These are phyloP conservation scores for Leucosticte australis DNA, from an alignment of 2,113 vertebrate genomes.

Conservation along the genomic window DNA sequence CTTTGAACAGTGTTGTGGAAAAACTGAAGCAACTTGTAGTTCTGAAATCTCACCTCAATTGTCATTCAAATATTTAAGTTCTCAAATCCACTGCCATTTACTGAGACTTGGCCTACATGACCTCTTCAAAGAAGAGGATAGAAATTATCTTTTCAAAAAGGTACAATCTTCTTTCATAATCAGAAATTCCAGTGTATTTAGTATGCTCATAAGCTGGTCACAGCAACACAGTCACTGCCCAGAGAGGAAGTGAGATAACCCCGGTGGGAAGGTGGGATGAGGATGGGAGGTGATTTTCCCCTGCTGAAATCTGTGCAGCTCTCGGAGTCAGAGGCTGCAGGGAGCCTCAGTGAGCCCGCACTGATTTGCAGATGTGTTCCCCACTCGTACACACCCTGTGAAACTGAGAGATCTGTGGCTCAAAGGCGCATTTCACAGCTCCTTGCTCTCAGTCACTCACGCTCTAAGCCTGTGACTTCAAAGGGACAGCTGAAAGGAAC, in stretches of 20 bases:
- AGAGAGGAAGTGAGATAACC: background rate
- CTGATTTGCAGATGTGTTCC: conserved; percentile 10
- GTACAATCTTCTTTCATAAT: background rate
- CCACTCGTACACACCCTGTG: background rate
- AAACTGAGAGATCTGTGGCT: background rate
- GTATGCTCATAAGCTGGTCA: background rate
- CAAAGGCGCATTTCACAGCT: conserved; percentile 6
- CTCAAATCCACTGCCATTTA: background rate
- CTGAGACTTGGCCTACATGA: background rate
- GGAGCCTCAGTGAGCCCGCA: background rate
- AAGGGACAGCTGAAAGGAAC: conserved; percentile 37
- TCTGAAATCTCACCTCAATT: background rate
- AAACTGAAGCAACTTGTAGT: background rate
- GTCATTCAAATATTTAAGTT: background rate
- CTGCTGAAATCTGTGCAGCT: background rate
- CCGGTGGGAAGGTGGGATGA: background rate
- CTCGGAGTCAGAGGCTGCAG: background rate
- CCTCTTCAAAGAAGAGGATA: background rate
- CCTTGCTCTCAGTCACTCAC: background rate
- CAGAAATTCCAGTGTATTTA: background rate
- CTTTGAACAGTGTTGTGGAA: background rate
- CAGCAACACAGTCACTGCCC: background rate
- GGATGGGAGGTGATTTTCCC: background rate
- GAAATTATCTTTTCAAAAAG: background rate
- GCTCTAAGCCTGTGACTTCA: conserved; percentile 31